Evolutionary conservation across 2,888 invertebrate genomes (phyloP).

Genomic region (Aleiodes testaceus): DNA sequence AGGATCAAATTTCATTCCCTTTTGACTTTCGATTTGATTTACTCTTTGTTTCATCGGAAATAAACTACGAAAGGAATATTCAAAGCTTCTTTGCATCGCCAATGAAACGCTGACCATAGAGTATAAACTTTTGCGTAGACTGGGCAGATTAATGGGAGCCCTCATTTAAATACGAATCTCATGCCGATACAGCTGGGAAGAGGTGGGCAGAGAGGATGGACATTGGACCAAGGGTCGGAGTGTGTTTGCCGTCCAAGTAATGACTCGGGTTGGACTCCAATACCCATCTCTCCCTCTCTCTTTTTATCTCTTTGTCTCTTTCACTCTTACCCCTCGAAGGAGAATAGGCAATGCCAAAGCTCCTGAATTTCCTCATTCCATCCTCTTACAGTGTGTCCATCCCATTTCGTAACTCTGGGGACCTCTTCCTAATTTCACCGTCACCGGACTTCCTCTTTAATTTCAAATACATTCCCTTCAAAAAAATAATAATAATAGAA

Average conservation of each 20-base stretch:
- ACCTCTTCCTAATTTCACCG: constrained; percentile 51
- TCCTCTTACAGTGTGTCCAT: constrained; percentile 47
- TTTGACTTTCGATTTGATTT: constrained; percentile 26
- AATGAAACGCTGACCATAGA: constrained; percentile 66
- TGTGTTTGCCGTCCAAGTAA: constrained; percentile 73
- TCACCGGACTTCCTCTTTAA: constrained; percentile 51
- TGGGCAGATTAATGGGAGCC: constrained; percentile 69
- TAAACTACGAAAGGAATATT: constrained; percentile 54
- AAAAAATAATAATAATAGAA: constrained; percentile 28
- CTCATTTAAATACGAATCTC: constrained; percentile 74
- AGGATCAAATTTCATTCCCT: constrained; percentile 34
- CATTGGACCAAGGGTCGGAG: constrained; percentile 70
- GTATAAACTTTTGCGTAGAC: constrained; percentile 63
- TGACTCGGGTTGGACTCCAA: constrained; percentile 67
- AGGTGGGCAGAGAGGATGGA: constrained; percentile 60
- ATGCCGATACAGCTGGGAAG: constrained; percentile 66
- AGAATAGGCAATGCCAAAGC: constrained; percentile 70
- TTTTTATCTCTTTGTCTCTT: constrained; percentile 47
- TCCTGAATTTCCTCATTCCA: constrained; percentile 45
- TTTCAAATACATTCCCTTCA: constrained; percentile 43
- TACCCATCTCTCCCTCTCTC: constrained; percentile 44
- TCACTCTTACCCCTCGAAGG: constrained; percentile 50
- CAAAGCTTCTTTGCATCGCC: constrained; percentile 56
- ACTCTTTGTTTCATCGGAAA: constrained; percentile 35
- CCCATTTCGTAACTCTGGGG: constrained; percentile 39